Evolutionary conservation across 2,797 vertebrate genomes (phyloP).

Genomic region (Chloroceryle amazona): DNA sequence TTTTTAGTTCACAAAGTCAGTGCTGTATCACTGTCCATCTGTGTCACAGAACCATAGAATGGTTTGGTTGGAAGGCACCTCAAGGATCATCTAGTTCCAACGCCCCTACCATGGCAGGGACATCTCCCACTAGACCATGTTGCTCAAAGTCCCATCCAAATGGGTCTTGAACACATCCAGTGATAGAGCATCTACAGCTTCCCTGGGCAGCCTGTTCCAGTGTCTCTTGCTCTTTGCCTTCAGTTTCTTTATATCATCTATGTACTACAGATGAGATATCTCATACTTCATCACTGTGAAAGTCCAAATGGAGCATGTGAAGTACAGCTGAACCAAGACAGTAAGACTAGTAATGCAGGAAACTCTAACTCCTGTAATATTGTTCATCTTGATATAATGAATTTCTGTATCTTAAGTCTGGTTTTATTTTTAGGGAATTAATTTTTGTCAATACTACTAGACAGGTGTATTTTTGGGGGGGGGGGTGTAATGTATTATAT

Average conservation of each 20-base stretch:
- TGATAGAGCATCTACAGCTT: too few species aligned
- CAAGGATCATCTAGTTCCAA: too few species aligned
- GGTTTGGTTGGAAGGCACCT: too few species aligned
- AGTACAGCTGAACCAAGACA: neutral
- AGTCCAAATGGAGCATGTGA: neutral
- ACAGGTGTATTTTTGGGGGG: neutral
- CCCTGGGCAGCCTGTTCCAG: too few species aligned
- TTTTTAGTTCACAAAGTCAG: neutral
- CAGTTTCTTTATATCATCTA: neutral
- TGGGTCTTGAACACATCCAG: too few species aligned
- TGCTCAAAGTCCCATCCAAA: too few species aligned
- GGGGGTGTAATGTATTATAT: fast-evolving
- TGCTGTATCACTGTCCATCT: neutral
- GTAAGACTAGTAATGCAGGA: neutral
- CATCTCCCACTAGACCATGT: too few species aligned
- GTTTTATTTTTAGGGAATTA: neutral
- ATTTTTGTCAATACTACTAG: neutral
- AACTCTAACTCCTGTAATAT: neutral
- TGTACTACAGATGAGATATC: neutral
- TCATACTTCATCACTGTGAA: neutral
- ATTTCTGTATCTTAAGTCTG: neutral
- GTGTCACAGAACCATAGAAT: neutral
- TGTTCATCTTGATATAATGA: neutral
- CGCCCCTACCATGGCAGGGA: too few species aligned
- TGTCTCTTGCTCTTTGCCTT: neutral